phyloP scores from a whole-genome alignment of 2,888 invertebrate species.

The Rotaria socialis region DNA sequence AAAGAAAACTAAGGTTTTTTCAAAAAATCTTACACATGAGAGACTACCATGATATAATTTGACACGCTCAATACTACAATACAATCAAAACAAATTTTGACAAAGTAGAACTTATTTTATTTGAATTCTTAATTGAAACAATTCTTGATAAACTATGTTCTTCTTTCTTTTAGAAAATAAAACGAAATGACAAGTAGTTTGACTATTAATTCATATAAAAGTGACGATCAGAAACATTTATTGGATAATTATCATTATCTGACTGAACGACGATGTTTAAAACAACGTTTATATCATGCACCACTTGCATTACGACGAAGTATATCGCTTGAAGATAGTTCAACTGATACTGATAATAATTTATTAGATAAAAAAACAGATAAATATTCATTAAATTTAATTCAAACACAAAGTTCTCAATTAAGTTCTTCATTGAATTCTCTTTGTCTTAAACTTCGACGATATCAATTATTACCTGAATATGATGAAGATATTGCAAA shows the following conservation, averaged over 20 bases:
- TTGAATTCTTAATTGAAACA: not conserved
- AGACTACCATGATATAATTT: too few relatives aligned
- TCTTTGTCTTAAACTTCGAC: not conserved
- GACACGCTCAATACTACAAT: too few relatives aligned
- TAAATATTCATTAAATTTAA: not conserved
- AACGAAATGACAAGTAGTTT: not conserved
- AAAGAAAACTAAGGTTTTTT: not conserved
- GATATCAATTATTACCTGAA: not conserved
- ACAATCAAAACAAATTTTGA: too few relatives aligned
- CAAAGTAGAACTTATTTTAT: too few relatives aligned
- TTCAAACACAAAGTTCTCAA: not conserved
- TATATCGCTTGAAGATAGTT: not conserved
- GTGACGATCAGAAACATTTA: not conserved
- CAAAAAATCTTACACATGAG: too few relatives aligned
- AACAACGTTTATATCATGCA: not conserved
- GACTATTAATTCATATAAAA: not conserved
- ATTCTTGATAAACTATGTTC: too few relatives aligned
- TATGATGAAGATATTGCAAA: not conserved
- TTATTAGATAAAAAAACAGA: not conserved
- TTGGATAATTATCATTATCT: constrained; percentile 4
- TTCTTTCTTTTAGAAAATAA: too few relatives aligned
- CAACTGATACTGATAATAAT: not conserved
- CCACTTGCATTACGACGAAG: constrained; percentile 1
- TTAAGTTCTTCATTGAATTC: not conserved
- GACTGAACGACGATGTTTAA: not conserved